A percentile compares a stretch with the other conserved stretches of the same genome.
Conservation (phyloP, 2,797 vertebrate genomes). For the Lepilemur ruficaudatus region DNA sequence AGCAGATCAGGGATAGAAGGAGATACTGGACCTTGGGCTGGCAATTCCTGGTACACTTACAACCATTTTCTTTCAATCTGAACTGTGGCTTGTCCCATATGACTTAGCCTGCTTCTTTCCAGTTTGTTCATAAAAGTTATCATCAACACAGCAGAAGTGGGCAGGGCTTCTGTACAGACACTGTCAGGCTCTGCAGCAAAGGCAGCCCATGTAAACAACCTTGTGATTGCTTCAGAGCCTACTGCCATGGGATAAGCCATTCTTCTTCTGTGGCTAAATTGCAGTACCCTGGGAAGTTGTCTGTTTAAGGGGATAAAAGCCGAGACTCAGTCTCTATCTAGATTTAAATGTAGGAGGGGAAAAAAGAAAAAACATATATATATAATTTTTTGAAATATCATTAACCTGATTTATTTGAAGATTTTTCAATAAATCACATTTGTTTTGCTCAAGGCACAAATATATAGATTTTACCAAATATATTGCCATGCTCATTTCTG, state of each 20-base stretch:
- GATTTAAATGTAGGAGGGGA: background rate
- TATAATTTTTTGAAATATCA: conserved; percentile 53
- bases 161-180: conserved; percentile 62
- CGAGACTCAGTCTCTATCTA: background rate
- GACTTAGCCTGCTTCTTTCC: background rate
- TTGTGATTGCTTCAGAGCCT: background rate
- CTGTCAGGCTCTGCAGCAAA: conserved; percentile 80
- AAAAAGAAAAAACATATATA: background rate
- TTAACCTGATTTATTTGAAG: conserved; percentile 56
- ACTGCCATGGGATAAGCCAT: background rate
- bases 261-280: background rate
- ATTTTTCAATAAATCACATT: conserved; percentile 72
- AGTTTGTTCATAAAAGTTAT: conserved; percentile 70
- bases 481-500: conserved; percentile 43
- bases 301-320: background rate
- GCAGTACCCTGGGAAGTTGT: conserved; percentile 15
- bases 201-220: conserved; percentile 81
- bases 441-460: conserved; percentile 77
- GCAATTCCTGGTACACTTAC: background rate
- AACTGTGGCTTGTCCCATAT: conserved; percentile 11
- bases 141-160: background rate
- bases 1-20: background rate
- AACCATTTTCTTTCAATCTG: background rate
- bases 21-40: background rate
- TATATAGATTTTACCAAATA: conserved; percentile 52